These are phyloP conservation scores for Luidia sarsii DNA, from an alignment of 53 echinoderm and acorn worm species.

Conservation along the genomic window DNA sequence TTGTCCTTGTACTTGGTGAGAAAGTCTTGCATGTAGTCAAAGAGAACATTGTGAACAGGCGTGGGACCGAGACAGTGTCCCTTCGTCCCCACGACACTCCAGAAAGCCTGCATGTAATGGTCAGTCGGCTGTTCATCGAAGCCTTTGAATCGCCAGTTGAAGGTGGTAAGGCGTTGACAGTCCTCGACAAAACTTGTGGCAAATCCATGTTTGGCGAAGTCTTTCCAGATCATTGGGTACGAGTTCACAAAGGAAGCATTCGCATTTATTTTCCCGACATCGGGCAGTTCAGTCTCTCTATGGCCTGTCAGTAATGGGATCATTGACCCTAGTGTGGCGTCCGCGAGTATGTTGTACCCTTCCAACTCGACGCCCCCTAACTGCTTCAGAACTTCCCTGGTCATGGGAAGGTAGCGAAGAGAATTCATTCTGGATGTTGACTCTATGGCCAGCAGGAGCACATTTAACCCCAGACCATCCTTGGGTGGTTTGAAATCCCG, in stretches of 20 bases:
- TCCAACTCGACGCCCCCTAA: conserved; percentile 33
- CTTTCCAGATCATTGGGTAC: conserved; percentile 64
- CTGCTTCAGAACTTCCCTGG: conserved; percentile 16
- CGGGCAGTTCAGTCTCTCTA: conserved; percentile 52
- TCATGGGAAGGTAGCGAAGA: conserved; percentile 51
- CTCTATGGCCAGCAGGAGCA: conserved; percentile 60
- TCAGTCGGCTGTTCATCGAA: conserved; percentile 68
- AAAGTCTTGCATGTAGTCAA: conserved; percentile 58
- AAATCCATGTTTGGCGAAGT: conserved; percentile 47
- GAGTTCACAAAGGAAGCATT: conserved; percentile 31
- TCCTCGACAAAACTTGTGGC: conserved; percentile 70
- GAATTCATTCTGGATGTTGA: conserved; percentile 65
- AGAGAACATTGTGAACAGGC: conserved; percentile 56
- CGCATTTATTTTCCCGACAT: conserved; percentile 24
- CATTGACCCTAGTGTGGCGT: conserved; percentile 56
- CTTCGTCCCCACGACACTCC: conserved; percentile 13
- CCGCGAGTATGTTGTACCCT: conserved; percentile 68
- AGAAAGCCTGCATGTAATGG: conserved; percentile 69
- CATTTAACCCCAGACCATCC: conserved; percentile 53
- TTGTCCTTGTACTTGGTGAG: conserved; percentile 35
- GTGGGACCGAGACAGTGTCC: conserved; percentile 46
- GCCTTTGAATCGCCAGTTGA: conserved; percentile 58
- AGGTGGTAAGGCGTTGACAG: conserved; percentile 38
- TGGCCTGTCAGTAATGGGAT: conserved; percentile 62
- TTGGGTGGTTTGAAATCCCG: conserved; percentile 6